Evolutionary conservation across 2,113 vertebrate genomes (phyloP).

Genomic region (Antigone vipio): DNA sequence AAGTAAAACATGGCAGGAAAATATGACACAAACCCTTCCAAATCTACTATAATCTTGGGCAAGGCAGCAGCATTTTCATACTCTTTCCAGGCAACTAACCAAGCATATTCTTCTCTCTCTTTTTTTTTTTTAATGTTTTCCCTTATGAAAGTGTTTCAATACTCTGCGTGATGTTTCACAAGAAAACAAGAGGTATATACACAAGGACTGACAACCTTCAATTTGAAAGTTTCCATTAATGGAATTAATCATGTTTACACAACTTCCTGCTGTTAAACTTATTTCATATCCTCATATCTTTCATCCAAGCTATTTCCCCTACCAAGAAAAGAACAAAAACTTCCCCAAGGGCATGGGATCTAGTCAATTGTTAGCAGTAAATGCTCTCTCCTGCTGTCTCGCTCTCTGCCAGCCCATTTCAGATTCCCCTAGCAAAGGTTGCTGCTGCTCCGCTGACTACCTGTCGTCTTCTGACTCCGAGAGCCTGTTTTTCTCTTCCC

Average conservation of each 20-base stretch:
- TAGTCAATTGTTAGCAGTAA: background rate
- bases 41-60: background rate
- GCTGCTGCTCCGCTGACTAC: background rate
- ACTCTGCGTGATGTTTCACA: background rate
- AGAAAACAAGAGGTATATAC: background rate
- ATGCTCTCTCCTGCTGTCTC: slow-evolving; percentile 1
- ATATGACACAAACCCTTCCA: background rate
- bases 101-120: background rate
- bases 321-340: background rate
- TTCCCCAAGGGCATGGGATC: background rate
- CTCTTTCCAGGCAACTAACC: background rate
- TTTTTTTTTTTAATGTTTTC: background rate
- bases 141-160: background rate
- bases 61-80: background rate
- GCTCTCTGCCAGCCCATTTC: background rate
- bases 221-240: background rate
- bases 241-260: background rate
- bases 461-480: fast-evolving
- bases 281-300: slow-evolving; percentile 4
- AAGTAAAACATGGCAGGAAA: background rate
- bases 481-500: background rate
- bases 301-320: background rate
- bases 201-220: background rate
- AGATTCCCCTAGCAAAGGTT: background rate
- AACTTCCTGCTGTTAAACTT: background rate